These are phyloP conservation scores for Ictidomys tridecemlineatus DNA, from an alignment of 2,113 vertebrate species.

Conservation along the genomic window DNA sequence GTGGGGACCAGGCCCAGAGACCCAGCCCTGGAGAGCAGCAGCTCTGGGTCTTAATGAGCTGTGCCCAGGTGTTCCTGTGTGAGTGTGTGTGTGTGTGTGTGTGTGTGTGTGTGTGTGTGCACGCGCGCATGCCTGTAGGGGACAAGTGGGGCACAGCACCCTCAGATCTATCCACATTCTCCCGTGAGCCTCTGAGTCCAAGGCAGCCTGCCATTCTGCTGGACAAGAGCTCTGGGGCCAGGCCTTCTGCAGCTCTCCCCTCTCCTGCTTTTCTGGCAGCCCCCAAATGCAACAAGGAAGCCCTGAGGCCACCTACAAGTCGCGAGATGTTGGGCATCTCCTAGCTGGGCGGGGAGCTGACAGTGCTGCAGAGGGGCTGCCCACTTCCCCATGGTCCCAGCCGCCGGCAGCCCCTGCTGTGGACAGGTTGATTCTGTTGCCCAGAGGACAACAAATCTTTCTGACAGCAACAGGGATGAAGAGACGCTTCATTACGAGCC, in stretches of 20 bases:
- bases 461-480: background rate
- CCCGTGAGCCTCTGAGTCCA: background rate
- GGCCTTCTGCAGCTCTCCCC: accelerated
- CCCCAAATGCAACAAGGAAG: background rate
- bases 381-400: background rate
- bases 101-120: too few relatives aligned
- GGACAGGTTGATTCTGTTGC: background rate
- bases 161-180: accelerated
- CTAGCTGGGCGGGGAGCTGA: background rate
- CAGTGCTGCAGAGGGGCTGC: too few relatives aligned
- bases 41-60: background rate
- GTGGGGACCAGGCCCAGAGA: background rate
- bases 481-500: slow-evolving; percentile 49
- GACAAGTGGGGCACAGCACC: background rate
- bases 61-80: accelerated
- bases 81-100: too few relatives aligned
- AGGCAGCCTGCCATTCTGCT: background rate
- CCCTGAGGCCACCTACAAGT: background rate
- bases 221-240: background rate
- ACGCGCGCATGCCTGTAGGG: accelerated
- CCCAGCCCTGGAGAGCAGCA: background rate
- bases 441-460: slow-evolving; percentile 42
- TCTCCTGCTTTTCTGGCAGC: background rate
- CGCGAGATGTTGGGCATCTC: background rate
- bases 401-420: background rate